These are phyloP conservation scores for Cervus canadensis DNA, from an alignment of 2,113 vertebrate genomes.

Conservation along the genomic window DNA sequence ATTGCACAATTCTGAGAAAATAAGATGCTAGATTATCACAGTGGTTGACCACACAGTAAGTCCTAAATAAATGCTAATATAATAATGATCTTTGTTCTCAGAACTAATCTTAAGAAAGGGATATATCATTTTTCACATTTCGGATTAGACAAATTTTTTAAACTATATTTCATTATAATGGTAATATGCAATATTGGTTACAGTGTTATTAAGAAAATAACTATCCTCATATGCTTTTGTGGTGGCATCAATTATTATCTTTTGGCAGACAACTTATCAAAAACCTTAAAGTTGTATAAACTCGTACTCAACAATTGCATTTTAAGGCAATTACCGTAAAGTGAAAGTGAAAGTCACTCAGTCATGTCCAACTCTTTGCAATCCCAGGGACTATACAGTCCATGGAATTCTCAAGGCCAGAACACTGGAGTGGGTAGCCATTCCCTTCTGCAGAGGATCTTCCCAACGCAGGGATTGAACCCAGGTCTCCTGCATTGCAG, in stretches of 20 bases:
- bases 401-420: background rate
- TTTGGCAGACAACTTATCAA: background rate
- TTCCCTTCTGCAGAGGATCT: background rate
- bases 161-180: background rate
- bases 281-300: background rate
- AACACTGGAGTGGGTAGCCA: background rate
- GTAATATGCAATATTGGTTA: background rate
- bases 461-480: accelerated
- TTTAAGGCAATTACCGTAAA: background rate
- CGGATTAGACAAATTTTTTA: background rate
- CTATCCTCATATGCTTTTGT: background rate
- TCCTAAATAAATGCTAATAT: background rate
- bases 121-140: background rate
- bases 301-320: background rate
- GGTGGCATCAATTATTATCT: background rate
- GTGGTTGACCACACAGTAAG: background rate
- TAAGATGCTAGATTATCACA: background rate
- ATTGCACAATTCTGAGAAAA: background rate
- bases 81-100: background rate
- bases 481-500: background rate
- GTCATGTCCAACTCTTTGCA: background rate
- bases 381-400: background rate
- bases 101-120: background rate
- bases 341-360: background rate
- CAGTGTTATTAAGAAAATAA: background rate